Evolutionary conservation across 2,113 vertebrate species (phyloP).

Genomic region (Synodontis membranacea): DNA sequence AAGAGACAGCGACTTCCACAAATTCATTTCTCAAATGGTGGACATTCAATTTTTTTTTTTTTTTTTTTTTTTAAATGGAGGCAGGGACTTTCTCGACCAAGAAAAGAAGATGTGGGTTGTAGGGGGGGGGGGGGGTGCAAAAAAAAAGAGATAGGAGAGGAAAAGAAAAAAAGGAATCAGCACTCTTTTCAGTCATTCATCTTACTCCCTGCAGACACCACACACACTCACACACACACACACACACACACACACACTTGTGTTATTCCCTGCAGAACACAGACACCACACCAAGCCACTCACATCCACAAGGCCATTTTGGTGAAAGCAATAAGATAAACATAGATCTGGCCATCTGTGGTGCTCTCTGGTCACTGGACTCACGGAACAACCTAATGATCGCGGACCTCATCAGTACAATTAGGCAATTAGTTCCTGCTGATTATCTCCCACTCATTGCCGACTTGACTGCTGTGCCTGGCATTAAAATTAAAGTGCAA

Average conservation of each 20-base stretch:
- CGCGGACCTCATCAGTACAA: constrained; percentile 64
- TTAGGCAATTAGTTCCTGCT: constrained; percentile 82
- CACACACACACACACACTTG: constrained; percentile 28
- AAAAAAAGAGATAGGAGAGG: constrained; percentile 61
- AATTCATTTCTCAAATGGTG: constrained; percentile 87
- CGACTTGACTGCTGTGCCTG: constrained; percentile 75
- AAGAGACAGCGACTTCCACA: constrained; percentile 80
- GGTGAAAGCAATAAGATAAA: constrained; percentile 29
- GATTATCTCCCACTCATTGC: constrained; percentile 77
- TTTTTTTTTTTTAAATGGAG: constrained; percentile 54
- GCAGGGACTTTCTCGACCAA: constrained; percentile 69
- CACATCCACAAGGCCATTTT: constrained; percentile 4
- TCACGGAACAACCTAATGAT: constrained; percentile 65
- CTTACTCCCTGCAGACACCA: constrained; percentile 53
- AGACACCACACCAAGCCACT: constrained; percentile 10
- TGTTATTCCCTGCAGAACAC: constrained; percentile 32
- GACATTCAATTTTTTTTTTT: constrained; percentile 70
- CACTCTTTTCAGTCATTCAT: constrained; percentile 57
- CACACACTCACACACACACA: constrained; percentile 34
- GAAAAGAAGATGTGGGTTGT: constrained; percentile 62
- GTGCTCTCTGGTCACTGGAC: constrained; percentile 65
- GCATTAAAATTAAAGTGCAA: constrained; percentile 64
- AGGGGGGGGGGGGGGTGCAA: constrained; percentile 55
- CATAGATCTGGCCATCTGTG: constrained; percentile 47
- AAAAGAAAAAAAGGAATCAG: constrained; percentile 48